phyloP scores from a whole-genome alignment of 2,797 vertebrate genomes.

The Molossus molossus region DNA sequence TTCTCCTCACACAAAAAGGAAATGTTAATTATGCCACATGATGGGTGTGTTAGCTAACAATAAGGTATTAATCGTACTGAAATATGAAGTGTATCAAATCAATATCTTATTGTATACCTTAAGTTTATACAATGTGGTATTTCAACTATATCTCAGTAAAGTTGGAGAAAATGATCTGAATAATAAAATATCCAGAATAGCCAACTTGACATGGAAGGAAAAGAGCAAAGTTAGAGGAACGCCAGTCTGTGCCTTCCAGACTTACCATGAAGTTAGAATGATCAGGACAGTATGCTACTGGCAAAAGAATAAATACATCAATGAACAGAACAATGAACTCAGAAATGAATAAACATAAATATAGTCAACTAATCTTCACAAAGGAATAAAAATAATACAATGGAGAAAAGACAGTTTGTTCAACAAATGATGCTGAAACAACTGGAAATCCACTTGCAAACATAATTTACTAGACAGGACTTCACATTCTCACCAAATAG shows the following conservation, averaged over 20 bases:
- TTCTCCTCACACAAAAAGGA: neutral
- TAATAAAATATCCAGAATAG: neutral
- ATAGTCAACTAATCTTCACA: neutral
- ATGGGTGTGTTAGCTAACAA: neutral
- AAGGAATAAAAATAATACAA: neutral
- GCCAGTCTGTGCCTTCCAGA: neutral
- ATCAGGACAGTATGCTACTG: neutral
- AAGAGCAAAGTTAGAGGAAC: neutral
- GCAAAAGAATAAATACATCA: neutral
- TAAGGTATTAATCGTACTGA: neutral
- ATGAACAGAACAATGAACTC: neutral
- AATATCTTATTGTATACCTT: neutral
- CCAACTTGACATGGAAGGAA: neutral
- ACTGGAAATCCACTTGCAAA: neutral
- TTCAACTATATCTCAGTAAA: neutral
- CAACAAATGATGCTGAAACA: neutral
- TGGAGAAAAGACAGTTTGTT: neutral
- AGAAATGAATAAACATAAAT: neutral
- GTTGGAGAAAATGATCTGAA: neutral
- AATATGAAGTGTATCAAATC: neutral
- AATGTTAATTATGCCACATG: no score
- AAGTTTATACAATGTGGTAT: neutral
- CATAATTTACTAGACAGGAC: neutral
- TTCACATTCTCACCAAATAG: neutral
- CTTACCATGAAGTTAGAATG: neutral